Evolutionary conservation across 1,140 invertebrate species (phyloP), one percentile per base, ranked within the genome.

Genomic region (Zaprionus ghesquierei): DNA sequence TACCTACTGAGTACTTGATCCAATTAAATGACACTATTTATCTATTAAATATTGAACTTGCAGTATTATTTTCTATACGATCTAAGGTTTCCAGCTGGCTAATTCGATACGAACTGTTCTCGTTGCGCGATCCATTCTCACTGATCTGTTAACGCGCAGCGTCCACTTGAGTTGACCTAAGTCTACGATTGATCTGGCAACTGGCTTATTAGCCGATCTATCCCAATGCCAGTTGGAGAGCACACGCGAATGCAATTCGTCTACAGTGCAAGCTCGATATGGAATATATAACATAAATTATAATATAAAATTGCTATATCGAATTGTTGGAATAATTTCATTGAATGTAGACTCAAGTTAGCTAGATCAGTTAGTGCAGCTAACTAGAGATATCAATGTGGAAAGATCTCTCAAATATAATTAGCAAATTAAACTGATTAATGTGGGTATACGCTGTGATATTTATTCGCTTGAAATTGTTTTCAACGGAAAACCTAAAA

Each of bases 171-270:
- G 35, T 53, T 59, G 44, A 68, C 55, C 51, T 68, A 68, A 68
- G 63, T 72, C 31, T 54, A 33, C 33, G 25, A 58, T 71, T 31
- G 55, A 63, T 31, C 31, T 65, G 49, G 46, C 27, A 23, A 65
- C 62, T 29, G 46, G 55, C 35, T 72, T 68, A 60, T 68, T 72
- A 60, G 35, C 35, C 58, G 20, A 53, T 10, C 23, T 72, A 54
- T 29, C 31, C 54, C 69, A 68, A 68, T 69, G 56, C 8, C 51
- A 69, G 35, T 27, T 53, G 31, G 10, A 31, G 18, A 56, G 25
- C n/a, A 35, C 64, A 73, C 70, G 50, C 70, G 56, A 69, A 10
- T 56, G 38, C 9, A 46, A 46, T 46, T 22, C 4, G 0, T 9
- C 8, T 46, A 46, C 18, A 46, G 41, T 46, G 15, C 18, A 46